Evolutionary conservation across 64 coral and sea anemone genomes (phyloP).

Genomic region (Stichodactyla mertensii): DNA sequence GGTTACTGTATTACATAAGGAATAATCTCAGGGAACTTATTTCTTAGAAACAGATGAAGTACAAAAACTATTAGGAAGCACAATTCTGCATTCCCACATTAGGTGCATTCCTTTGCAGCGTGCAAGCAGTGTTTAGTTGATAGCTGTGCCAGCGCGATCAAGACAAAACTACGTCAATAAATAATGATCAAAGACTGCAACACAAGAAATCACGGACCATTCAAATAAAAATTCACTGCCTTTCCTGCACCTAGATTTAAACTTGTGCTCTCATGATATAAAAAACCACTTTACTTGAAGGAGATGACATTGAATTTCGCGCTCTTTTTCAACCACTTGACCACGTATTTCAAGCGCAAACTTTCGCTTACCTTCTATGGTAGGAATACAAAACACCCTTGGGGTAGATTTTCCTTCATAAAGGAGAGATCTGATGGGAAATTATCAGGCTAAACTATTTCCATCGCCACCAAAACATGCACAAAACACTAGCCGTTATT

Average conservation of each 20-base stretch:
- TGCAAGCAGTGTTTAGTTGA: neutral
- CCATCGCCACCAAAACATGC: slow-evolving; percentile 30
- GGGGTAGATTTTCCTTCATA: neutral
- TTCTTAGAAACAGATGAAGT: neutral
- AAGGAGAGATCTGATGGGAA: neutral
- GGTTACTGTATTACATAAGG: too few relatives aligned
- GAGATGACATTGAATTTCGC: slow-evolving; percentile 43
- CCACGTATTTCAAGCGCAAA: neutral
- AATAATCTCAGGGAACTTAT: neutral
- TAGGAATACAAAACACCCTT: neutral
- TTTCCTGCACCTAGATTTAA: neutral
- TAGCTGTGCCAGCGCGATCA: neutral
- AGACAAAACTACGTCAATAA: neutral
- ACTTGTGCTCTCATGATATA: neutral
- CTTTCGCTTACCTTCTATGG: neutral
- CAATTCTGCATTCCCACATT: neutral
- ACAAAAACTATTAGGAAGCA: neutral
- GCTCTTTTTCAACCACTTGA: slow-evolving; percentile 37
- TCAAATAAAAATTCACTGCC: neutral
- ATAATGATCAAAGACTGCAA: neutral
- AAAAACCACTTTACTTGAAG: neutral
- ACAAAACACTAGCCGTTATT: slow-evolving; percentile 78
- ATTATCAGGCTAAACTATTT: neutral
- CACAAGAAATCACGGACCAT: neutral
- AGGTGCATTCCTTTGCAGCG: neutral